Conservation (phyloP, 2,888 invertebrate genomes). For the Protonemura montana region DNA sequence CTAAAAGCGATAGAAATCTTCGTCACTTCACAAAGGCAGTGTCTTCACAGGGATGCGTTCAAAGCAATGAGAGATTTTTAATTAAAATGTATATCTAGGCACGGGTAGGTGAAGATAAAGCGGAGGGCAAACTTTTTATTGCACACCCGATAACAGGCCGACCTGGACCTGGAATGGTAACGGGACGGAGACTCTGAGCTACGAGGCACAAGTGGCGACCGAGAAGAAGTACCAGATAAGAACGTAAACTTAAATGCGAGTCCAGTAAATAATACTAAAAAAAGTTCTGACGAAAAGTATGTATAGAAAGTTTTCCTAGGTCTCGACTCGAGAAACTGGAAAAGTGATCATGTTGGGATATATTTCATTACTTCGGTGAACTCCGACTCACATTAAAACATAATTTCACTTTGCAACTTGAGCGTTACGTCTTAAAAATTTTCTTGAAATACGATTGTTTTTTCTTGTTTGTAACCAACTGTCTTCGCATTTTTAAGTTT, state of each 20-base stretch:
- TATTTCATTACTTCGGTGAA: slow-evolving; percentile 2
- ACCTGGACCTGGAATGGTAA: neutral
- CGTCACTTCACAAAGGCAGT: slow-evolving; percentile 5
- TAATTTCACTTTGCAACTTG: slow-evolving; percentile 1
- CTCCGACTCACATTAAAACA: neutral
- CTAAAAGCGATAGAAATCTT: neutral
- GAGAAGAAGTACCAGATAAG: slow-evolving; percentile 31
- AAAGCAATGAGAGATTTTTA: slow-evolving; percentile 31
- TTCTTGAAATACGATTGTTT: neutral
- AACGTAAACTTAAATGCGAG: slow-evolving; percentile 22
- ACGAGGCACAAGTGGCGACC: neutral
- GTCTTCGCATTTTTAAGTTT: neutral
- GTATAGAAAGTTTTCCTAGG: neutral
- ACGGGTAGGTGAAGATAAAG: slow-evolving; percentile 35
- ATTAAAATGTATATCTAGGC: slow-evolving; percentile 33
- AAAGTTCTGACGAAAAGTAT: slow-evolving; percentile 36
- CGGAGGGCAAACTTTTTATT: slow-evolving; percentile 36
- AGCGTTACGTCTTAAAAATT: neutral
- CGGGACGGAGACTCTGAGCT: neutral
- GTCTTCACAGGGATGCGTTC: neutral
- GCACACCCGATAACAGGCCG: slow-evolving; percentile 36
- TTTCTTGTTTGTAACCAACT: neutral
- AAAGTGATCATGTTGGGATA: slow-evolving; percentile 12
- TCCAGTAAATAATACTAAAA: slow-evolving; percentile 41
- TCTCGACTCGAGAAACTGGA: neutral